Evolutionary conservation across 2,113 vertebrate species (phyloP).

Genomic region (Dermatemys mawii): DNA sequence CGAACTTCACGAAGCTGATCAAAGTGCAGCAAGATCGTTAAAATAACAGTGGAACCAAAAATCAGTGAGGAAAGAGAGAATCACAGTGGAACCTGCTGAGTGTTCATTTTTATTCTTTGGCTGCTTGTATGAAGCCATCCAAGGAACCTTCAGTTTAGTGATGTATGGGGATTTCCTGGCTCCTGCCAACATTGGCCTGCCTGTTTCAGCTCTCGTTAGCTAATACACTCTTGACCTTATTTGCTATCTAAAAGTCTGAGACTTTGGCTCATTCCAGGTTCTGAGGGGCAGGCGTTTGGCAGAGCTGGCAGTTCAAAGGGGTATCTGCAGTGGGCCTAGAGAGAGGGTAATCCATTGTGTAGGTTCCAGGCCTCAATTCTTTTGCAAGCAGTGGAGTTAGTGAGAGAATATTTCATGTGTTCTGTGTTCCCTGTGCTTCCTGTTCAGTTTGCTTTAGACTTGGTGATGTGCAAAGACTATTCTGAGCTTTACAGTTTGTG

Average conservation of each 20-base stretch:
- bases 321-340: background rate
- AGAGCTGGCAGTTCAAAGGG: background rate
- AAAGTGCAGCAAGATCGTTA: background rate
- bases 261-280: background rate
- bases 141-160: background rate
- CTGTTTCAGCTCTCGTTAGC: background rate
- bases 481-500: background rate
- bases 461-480: background rate
- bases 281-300: background rate
- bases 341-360: background rate
- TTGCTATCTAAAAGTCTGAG: background rate
- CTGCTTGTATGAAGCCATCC: background rate
- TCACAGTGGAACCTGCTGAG: background rate
- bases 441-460: background rate
- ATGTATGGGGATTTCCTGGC: background rate
- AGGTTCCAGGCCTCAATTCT: background rate
- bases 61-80: background rate
- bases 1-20: background rate
- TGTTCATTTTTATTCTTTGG: background rate
- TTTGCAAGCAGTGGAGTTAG: background rate
- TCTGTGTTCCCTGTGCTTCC: background rate
- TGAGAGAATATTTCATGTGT: background rate
- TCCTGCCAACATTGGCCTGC: background rate
- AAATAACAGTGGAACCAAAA: background rate
- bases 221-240: background rate